Evolutionary conservation across 2,888 invertebrate species (phyloP), one percentile per base, ranked within the genome.

Genomic region (Pristionchus fissidentatus): DNA sequence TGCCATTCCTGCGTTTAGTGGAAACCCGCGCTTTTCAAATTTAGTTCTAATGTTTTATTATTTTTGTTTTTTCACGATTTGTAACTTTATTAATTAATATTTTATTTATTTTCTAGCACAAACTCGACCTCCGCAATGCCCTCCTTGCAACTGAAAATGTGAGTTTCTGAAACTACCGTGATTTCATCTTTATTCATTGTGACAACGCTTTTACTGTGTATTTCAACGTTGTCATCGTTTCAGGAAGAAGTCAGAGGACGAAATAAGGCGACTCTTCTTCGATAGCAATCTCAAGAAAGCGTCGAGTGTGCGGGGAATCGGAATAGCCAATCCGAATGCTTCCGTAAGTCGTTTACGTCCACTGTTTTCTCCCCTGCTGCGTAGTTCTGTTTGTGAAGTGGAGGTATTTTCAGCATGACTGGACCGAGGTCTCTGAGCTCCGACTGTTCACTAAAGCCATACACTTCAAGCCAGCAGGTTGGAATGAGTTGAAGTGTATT

Each of bases 231-330:
- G 26, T 5, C 13, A 29, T 41, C 32, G 22, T 66, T 85, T 80
- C 77, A 85, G 85, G 35, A 85, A 83, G 60, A 79, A 73, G 38
- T 75, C 83, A n/a, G 85, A 83, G 49, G 85, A 85, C 19, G 85
- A 85, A 49, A 79, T 85, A 10, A 52, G 46, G 19, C 41, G 70
- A 35, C 32, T 57, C 8, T 60, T 85, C n/a, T 85, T 85, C 60
- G 83, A 82, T 38, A 38, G 49, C 15, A 49, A 84, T 35, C 46
- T 78, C 13, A 70, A 83, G 66, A 83, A 83, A 41, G 81, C 73
- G 22, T 55, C 84, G 4, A 49, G 38, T 35, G 41, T 26, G 22
- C 66, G 66, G 32, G 82, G 82, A 66, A 41, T 35, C 1, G 82
- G 82, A 66, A 26, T 66, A 5, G 55, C 43, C 35, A 82, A 82